A percentile compares a stretch with the other conserved stretches of the same genome.
Evolutionary conservation across 2,888 invertebrate species (phyloP).

Genomic region (Diarsia mendica): DNA sequence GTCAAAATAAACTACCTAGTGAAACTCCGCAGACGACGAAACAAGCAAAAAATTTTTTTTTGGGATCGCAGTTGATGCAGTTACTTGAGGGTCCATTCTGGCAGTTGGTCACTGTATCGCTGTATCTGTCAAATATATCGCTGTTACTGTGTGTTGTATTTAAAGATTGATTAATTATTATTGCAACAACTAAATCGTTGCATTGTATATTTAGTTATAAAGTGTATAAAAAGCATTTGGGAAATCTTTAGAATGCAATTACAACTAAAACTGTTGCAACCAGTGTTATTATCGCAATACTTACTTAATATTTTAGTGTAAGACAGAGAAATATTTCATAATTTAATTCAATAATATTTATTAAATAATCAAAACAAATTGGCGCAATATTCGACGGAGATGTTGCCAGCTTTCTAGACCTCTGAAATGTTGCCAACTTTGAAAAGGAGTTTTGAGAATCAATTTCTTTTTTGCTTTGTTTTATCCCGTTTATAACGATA

Average conservation of each 20-base stretch:
- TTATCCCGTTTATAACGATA: background rate
- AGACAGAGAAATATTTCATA: background rate
- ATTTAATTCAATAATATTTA: background rate
- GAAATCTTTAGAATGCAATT: too few species aligned
- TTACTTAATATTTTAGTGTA: too few species aligned
- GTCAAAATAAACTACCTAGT: conserved; percentile 2
- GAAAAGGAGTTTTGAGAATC: background rate
- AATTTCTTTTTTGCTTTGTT: background rate
- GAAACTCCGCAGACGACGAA: background rate
- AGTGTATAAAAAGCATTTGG: background rate
- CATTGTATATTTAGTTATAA: background rate
- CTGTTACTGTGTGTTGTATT: too few species aligned
- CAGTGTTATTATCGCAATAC: background rate
- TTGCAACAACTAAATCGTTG: too few species aligned
- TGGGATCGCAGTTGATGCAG: too few species aligned
- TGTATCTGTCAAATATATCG: background rate
- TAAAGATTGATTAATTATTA: too few species aligned
- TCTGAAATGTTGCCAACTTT: background rate
- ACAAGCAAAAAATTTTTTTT: too few species aligned
- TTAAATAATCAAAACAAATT: background rate
- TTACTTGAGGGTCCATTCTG: too few species aligned
- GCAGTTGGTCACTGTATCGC: too few species aligned
- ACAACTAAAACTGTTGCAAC: background rate
- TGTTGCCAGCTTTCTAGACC: background rate
- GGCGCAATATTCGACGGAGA: background rate